Evolutionary conservation across 2,888 invertebrate species (phyloP).

Genomic region (Cynaeus angustus): DNA sequence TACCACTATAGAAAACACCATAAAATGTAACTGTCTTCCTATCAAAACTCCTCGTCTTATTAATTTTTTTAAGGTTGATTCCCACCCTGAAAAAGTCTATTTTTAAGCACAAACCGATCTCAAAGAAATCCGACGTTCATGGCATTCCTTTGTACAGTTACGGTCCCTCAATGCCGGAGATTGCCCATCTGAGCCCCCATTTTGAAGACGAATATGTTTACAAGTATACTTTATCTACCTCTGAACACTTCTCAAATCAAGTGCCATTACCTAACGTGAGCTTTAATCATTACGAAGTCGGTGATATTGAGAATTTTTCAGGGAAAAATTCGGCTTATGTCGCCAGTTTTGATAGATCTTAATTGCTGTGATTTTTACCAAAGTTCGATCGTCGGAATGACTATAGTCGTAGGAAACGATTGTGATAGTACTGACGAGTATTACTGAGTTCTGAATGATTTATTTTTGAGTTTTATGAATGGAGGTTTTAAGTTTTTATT

Average conservation of each 20-base stretch:
- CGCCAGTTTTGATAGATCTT: slow-evolving; percentile 12
- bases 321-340: slow-evolving; percentile 28
- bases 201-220: slow-evolving; percentile 28
- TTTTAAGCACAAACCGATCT: slow-evolving; percentile 20
- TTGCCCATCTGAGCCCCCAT: not conserved
- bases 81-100: slow-evolving; percentile 9
- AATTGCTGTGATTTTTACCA: slow-evolving; percentile 37
- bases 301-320: slow-evolving; percentile 27
- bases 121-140: slow-evolving; percentile 8
- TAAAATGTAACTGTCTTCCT: slow-evolving; percentile 68
- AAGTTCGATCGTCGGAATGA: slow-evolving; percentile 12
- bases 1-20: slow-evolving; percentile 92
- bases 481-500: no score
- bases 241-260: slow-evolving; percentile 29
- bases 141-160: slow-evolving; percentile 17
- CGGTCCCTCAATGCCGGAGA: not conserved
- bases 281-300: slow-evolving; percentile 38
- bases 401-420: not conserved
- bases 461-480: not conserved
- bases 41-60: not conserved
- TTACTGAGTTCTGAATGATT: not conserved
- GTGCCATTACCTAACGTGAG: slow-evolving; percentile 44
- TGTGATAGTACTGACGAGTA: slow-evolving; percentile 7
- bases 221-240: slow-evolving; percentile 22
- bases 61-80: slow-evolving; percentile 12